phyloP scores from a whole-genome alignment of 2,113 vertebrate genomes.

The Vicugna pacos region DNA sequence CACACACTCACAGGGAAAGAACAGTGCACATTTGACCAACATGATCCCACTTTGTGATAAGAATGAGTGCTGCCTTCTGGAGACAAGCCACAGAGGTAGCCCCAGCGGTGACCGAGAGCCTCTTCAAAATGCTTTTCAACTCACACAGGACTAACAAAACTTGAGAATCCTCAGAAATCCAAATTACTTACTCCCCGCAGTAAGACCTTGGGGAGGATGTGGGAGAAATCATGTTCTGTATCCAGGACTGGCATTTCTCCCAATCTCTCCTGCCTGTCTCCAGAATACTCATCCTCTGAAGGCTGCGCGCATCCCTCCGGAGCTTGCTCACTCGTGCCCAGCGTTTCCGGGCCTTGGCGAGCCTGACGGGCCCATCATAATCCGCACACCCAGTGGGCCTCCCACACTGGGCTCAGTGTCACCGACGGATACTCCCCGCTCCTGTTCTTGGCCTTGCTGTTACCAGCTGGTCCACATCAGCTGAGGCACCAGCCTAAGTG shows the following conservation, averaged over 20 bases:
- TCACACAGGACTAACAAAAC: neutral
- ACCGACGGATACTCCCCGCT: neutral
- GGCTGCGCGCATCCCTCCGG: rapidly evolving
- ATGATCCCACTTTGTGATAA: no score
- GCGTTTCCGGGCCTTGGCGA: no score
- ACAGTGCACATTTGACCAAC: neutral
- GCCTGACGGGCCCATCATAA: rapidly evolving
- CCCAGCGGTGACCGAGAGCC: neutral
- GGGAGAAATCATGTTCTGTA: neutral
- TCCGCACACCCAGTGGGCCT: neutral
- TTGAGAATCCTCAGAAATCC: neutral
- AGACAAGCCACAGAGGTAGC: constrained; percentile 33
- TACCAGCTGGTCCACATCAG: neutral
- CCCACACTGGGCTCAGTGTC: neutral
- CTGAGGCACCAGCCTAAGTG: neutral
- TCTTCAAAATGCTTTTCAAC: constrained; percentile 28
- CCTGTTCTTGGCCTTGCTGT: neutral
- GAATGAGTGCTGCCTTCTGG: neutral
- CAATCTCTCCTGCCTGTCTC: neutral
- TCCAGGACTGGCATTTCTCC: neutral
- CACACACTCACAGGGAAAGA: neutral
- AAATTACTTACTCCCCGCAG: neutral
- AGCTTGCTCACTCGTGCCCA: neutral
- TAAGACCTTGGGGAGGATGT: neutral
- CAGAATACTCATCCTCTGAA: rapidly evolving